Percentiles rank a stretch among this genome's conserved stretches.
Conservation (phyloP, 23 tunicate genomes). For the Clavelina lepadiformis region DNA sequence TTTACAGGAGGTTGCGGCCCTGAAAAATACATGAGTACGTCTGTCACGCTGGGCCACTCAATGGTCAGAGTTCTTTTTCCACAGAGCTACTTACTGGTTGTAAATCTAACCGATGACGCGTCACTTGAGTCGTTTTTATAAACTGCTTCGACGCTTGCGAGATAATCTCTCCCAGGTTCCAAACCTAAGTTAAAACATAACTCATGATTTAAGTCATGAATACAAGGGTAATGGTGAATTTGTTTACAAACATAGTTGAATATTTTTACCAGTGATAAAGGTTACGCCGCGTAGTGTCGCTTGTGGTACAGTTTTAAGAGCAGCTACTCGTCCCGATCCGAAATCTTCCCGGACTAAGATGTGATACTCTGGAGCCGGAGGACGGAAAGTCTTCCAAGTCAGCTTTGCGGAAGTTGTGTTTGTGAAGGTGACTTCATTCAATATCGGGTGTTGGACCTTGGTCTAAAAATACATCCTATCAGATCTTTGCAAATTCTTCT, state of each 20-base stretch:
- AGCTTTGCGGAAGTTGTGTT: constrained; percentile 11
- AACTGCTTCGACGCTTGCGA: constrained; percentile 13
- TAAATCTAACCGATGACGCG: constrained; percentile 18
- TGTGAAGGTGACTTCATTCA: constrained; percentile 17
- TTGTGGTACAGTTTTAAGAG: neutral
- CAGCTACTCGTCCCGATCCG: neutral
- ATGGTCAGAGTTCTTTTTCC: neutral
- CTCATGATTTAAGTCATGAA: neutral
- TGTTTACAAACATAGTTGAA: too few relatives aligned
- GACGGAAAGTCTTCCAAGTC: constrained; percentile 10
- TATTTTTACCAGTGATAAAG: neutral
- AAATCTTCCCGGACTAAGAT: neutral
- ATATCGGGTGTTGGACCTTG: neutral
- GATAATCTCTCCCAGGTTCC: constrained; percentile 34
- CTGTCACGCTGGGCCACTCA: neutral
- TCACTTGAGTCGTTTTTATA: constrained; percentile 11
- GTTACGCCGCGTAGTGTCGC: neutral
- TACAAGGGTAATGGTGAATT: neutral
- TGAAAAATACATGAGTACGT: neutral
- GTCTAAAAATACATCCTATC: constrained; percentile 11
- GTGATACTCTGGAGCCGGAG: constrained; percentile 6
- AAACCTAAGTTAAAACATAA: neutral
- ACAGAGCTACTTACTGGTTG: constrained; percentile 29
- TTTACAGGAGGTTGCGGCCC: constrained; percentile 32
- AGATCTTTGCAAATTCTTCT: too few relatives aligned